phyloP scores from a whole-genome alignment of 2,888 invertebrate species.

The Punctoribates punctum region DNA sequence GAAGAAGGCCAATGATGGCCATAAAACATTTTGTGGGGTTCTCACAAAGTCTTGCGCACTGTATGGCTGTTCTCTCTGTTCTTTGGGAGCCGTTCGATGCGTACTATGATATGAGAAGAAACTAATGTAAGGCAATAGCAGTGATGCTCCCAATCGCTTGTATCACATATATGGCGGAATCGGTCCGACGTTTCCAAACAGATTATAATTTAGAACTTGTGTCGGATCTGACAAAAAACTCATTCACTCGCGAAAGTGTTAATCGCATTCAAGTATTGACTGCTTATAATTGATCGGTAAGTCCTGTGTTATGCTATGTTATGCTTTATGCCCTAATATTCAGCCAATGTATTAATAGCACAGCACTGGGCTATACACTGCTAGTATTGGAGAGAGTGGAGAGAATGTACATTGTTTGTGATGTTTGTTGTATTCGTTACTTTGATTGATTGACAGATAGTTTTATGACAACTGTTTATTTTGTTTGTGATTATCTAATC shows the following conservation, averaged over 20 bases:
- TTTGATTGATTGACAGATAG: conserved; percentile 29
- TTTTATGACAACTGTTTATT: conserved; percentile 30
- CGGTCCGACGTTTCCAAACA: not conserved
- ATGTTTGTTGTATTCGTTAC: not conserved
- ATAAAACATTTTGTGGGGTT: conserved; percentile 32
- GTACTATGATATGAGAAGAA: not conserved
- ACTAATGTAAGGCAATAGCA: conserved; percentile 22
- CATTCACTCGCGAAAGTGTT: not conserved
- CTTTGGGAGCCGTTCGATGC: not conserved
- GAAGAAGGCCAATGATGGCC: conserved; percentile 36
- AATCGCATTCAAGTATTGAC: conserved; percentile 2
- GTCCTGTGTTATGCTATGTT: not conserved
- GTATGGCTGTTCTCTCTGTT: not conserved
- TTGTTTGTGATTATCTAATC: not conserved
- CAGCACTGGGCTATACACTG: no score
- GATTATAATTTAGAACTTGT: conserved; percentile 1
- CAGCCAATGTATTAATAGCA: not conserved
- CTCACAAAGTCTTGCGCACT: conserved; percentile 27
- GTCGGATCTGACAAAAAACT: not conserved
- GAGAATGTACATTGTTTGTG: not conserved
- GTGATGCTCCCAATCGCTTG: conserved; percentile 14
- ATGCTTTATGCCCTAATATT: not conserved
- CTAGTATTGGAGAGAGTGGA: not conserved
- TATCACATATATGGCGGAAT: conserved; percentile 12
- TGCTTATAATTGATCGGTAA: conserved; percentile 13